These are phyloP conservation scores for Aricia artaxerxes DNA, from an alignment of 2,888 invertebrate species.

Conservation along the genomic window DNA sequence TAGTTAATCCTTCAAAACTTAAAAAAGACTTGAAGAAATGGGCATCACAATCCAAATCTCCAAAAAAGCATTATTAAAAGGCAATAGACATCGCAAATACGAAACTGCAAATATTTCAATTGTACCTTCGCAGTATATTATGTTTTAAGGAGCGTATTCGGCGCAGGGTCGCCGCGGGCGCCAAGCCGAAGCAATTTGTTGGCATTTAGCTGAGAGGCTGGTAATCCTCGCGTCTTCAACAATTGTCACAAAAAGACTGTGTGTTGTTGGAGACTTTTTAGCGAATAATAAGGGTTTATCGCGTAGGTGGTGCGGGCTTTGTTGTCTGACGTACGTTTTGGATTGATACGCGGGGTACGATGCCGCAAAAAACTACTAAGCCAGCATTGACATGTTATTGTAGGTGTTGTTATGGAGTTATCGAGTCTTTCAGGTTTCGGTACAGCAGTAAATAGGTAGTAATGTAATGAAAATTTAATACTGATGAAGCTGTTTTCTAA, in stretches of 20 bases:
- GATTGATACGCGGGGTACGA: not conserved
- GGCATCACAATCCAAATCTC: not conserved
- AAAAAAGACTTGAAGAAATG: not conserved
- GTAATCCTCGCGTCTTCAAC: conserved; percentile 58
- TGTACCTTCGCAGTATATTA: conserved; percentile 12
- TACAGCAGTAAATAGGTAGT: not conserved
- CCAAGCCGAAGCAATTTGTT: conserved; percentile 69
- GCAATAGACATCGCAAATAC: not conserved
- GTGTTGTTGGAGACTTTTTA: conserved; percentile 43
- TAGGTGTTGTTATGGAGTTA: not conserved
- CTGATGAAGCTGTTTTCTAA: not conserved
- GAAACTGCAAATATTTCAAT: not conserved
- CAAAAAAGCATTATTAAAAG: not conserved
- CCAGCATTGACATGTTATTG: conserved; percentile 13
- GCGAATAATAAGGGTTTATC: conserved; percentile 34
- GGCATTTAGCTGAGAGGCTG: conserved; percentile 57
- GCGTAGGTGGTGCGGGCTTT: conserved; percentile 31
- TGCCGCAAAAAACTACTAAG: not conserved
- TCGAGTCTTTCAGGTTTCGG: not conserved
- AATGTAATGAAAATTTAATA: not conserved
- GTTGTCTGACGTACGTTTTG: conserved; percentile 13
- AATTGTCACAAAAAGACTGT: conserved; percentile 57
- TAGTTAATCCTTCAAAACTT: no score
- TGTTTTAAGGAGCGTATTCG: conserved; percentile 42
- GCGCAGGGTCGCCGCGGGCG: conserved; percentile 65